Evolutionary conservation across 2,888 invertebrate species (phyloP).

Genomic region (Polylopha cassiicola): DNA sequence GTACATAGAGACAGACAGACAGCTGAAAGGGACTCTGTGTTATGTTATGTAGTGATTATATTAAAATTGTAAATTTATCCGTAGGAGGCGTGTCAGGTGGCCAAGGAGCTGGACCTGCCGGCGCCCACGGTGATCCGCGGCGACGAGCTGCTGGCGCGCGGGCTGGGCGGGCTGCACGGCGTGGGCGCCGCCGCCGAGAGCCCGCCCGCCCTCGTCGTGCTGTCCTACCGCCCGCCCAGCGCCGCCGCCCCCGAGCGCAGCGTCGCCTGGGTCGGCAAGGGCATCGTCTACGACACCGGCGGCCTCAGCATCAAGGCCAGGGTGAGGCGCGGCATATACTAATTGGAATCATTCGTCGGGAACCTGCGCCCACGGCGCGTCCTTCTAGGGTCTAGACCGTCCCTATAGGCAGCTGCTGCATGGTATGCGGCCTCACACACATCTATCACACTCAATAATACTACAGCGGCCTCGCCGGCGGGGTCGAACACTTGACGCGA

Average conservation of each 20-base stretch:
- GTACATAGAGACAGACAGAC: no score
- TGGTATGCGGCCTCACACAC: no score
- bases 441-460: no score
- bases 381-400: no score
- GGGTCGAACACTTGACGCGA: no score
- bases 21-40: no score
- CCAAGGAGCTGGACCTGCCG: conserved; percentile 79
- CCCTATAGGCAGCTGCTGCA: no score
- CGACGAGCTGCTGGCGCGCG: conserved; percentile 83
- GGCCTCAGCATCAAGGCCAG: conserved; percentile 94
- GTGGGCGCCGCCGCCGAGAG: conserved; percentile 82
- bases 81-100: conserved; percentile 82
- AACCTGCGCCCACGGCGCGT: no score
- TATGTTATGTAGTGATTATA: no score
- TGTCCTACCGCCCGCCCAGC: conserved; percentile 79
- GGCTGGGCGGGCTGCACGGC: conserved; percentile 92
- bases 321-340: conserved; percentile 57
- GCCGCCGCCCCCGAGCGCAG: conserved; percentile 71
- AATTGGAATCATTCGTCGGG: background rate
- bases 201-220: conserved; percentile 78
- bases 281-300: conserved; percentile 96
- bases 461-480: no score
- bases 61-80: conserved; percentile 19
- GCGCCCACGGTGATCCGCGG: conserved; percentile 85
- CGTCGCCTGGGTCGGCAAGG: conserved; percentile 95